A percentile compares a stretch with the other conserved stretches of the same genome.
phyloP scores from a whole-genome alignment of 2,888 invertebrate genomes.

The Heliconius ismenius region DNA sequence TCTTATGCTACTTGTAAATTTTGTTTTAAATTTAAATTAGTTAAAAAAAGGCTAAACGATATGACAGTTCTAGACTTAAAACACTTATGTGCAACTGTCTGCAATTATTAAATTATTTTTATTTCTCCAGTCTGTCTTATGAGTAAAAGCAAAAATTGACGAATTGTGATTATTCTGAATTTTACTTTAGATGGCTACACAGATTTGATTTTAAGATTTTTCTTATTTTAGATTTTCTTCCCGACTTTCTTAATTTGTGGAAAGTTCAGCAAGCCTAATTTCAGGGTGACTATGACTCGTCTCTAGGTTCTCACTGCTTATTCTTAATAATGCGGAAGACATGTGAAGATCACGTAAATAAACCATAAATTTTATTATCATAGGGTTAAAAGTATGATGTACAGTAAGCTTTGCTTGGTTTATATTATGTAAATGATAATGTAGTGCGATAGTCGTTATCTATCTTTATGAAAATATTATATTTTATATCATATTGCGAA shows the following conservation, averaged over 20 bases:
- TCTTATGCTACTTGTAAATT: not conserved
- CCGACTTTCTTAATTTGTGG: too few relatives aligned
- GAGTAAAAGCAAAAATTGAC: not conserved
- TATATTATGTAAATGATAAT: constrained; percentile 12
- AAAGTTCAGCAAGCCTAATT: not conserved
- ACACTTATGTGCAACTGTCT: not conserved
- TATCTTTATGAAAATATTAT: not conserved
- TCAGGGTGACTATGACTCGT: not conserved
- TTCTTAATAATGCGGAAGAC: not conserved
- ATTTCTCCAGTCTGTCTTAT: not conserved
- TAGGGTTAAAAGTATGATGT: not conserved
- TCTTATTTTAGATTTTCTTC: too few relatives aligned
- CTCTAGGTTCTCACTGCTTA: not conserved
- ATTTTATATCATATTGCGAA: not conserved
- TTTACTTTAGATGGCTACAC: too few relatives aligned
- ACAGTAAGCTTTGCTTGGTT: constrained; percentile 9
- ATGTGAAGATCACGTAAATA: not conserved
- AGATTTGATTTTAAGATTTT: too few relatives aligned
- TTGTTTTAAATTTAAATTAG: not conserved
- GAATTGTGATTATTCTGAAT: too few relatives aligned
- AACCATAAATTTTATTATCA: not conserved
- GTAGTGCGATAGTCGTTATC: constrained; percentile 1
- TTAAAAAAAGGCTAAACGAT: not conserved
- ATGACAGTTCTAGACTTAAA: not conserved
- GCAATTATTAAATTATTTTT: not conserved